Percentiles rank a stretch among this genome's conserved stretches.
phyloP scores from a whole-genome alignment of 92 coral and sea anemone genomes.

The Porites lobata region DNA sequence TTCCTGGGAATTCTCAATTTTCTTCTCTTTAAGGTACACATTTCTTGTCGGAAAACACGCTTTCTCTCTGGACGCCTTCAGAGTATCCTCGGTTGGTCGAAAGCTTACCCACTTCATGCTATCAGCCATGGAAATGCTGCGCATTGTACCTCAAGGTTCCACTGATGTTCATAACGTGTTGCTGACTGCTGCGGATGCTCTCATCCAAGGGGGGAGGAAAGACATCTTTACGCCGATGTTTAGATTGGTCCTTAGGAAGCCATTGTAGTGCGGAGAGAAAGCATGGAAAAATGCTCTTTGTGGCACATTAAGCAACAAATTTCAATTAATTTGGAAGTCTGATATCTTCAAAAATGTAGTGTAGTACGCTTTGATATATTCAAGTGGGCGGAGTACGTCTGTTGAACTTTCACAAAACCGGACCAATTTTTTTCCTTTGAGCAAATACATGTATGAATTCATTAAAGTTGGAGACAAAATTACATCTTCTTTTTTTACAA shows the following conservation, averaged over 20 bases:
- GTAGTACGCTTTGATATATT: too few relatives aligned
- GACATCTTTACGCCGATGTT: conserved; percentile 24
- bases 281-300: background rate
- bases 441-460: too few relatives aligned
- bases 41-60: conserved; percentile 27
- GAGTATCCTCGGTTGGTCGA: conserved; percentile 29
- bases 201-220: conserved; percentile 24
- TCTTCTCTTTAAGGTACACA: conserved; percentile 5
- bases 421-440: too few relatives aligned
- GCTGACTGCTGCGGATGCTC: conserved; percentile 19
- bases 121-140: conserved; percentile 33
- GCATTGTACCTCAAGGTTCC: conserved; percentile 26
- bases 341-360: too few relatives aligned
- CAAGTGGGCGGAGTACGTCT: too few relatives aligned
- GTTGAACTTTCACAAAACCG: too few relatives aligned
- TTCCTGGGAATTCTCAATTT: background rate
- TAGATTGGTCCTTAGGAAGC: conserved; percentile 22
- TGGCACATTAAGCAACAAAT: background rate
- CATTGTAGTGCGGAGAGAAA: background rate
- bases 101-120: conserved; percentile 25
- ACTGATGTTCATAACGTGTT: conserved; percentile 17
- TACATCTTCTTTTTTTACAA: too few relatives aligned
- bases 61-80: conserved; percentile 25
- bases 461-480: too few relatives aligned
- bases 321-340: too few relatives aligned